Base-by-base conservation (phyloP, 2,113 vertebrate genomes). In the Petrocephalus zakoni region DNA sequence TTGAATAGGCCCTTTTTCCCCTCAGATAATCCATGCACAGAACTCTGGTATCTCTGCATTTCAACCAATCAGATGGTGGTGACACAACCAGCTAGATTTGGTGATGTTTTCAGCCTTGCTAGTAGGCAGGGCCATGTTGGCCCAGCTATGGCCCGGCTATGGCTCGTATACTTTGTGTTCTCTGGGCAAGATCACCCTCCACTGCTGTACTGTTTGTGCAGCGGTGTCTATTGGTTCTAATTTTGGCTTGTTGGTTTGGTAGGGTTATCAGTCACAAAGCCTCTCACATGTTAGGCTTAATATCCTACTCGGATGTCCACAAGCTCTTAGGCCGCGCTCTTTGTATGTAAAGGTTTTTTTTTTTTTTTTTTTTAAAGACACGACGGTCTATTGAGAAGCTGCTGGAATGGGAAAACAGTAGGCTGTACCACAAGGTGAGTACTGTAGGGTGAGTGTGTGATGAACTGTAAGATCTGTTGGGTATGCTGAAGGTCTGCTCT, bases 331-430 rank as follows among this genome's bases (percentile, higher is more conserved):
- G n/a, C 19, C 25, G 3, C 25, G 10, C 10, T 61, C 58, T 68
- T 78, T 19, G 72, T 78, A 42, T 42, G 6, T 19, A 78, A 78
- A 75, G 5, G 4, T 61, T 61, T 37, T 15, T 5, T 75, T 75
- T 19, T 5, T 58, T 21, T 2, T 22, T 29, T 96, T 94, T 95
- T 94, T 96, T 96, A 90, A 93, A 99, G 98, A 99, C 98, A 93
- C 97, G 97, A 95, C 97, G 97, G 96, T 99, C 98, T 93, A 95
- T 99, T 95, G 98, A 99, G 95, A 99, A 99, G 95, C 97, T 99
- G 93, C 96, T 99, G 95, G 98, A 99, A 96, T 99, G 98, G 98
- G 98, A 99, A 95, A 99, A 99, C 96, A 97, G 96, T 96, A 97
- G 98, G 95, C 97, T 99, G 95, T 99, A 99, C 96, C 97, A 99